phyloP scores from a whole-genome alignment of 2,797 vertebrate species.

The Triplophysa yarkandensis region DNA sequence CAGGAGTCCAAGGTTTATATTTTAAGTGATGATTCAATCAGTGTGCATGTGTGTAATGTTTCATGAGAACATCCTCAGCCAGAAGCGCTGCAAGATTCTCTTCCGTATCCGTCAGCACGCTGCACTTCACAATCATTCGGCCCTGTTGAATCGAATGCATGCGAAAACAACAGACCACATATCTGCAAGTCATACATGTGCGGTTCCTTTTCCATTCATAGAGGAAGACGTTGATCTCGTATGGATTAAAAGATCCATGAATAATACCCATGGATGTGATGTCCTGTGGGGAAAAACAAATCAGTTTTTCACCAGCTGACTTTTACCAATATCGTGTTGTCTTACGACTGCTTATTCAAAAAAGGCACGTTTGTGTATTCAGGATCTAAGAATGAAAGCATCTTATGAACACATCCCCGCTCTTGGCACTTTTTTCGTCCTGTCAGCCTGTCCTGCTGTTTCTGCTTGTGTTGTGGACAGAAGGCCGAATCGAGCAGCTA shows the following conservation, averaged over 20 bases:
- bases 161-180: conserved; percentile 42
- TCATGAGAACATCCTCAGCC: conserved; percentile 1
- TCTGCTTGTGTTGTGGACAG: conserved; percentile 17
- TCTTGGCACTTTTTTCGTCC: conserved; percentile 2
- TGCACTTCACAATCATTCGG: conserved; percentile 13
- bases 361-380: conserved; percentile 22
- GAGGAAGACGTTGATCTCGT: not conserved
- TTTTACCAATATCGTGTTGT: no score
- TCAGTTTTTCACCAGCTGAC: conserved; percentile 54
- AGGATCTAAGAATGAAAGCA: conserved; percentile 20
- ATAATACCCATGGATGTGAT: conserved; percentile 65
- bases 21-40: not conserved
- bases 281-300: conserved; percentile 60
- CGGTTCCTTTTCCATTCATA: not conserved
- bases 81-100: conserved; percentile 27
- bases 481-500: conserved; percentile 48
- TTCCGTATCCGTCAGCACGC: conserved; percentile 9
- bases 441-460: conserved; percentile 12
- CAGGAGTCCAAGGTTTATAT: not conserved
- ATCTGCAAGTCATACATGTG: conserved; percentile 42
- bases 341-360: conserved; percentile 10
- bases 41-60: not conserved
- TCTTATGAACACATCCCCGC: not conserved
- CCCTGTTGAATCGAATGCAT: conserved; percentile 21
- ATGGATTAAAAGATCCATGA: conserved; percentile 54